Evolutionary conservation across 2,797 vertebrate species (phyloP), one percentile per base, ranked within the genome.

Genomic region (Caiman crocodilus): DNA sequence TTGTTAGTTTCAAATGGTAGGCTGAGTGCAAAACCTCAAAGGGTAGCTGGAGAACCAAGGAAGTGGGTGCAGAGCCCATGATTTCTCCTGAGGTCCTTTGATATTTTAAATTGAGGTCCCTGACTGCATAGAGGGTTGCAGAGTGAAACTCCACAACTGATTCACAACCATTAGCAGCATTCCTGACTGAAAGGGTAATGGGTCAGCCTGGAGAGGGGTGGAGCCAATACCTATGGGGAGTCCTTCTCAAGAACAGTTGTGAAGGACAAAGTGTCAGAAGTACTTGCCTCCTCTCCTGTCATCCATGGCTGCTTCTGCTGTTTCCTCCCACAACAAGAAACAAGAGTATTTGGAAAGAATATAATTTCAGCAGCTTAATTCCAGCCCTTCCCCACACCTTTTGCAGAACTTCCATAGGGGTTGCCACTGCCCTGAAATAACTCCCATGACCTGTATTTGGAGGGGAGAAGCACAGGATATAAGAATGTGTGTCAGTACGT

Each of bases 321-420:
- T 88, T 74, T 23, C 69, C 3, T 85, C 23, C 26, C 20, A 75
- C 55, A 76, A 67, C 6, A 21, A n/a, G 30, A 57, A 17, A n/a
- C 14, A 5, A 4, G 78, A 64, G 3, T 1, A 0, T 28, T 20
- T 14, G 35, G n/a, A 26, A 81, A 56, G 50, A 81, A 3, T 6
- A 7, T 20, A 8, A 15, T 0, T 15, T 73, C 59, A 73, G 14
- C 50, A 76, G 20, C 25, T 79, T 85, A 11, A 69, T 12, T 7
- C 1, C 0, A 15, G 58, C 20, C 28, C 4, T 67, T 80, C 76
- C 61, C 42, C 59, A 69, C 4, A 4, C 79, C 63, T 80, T 69
- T 30, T 85, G 23, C 50, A 87, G 5, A 25, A 15, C 59, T 21
- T 73, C 23, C 76, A 30, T n/a, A 14, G 42, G 30, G 69, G n/a